Conservation (phyloP, 1,140 invertebrate species). For the Heliconius eleuchia region DNA sequence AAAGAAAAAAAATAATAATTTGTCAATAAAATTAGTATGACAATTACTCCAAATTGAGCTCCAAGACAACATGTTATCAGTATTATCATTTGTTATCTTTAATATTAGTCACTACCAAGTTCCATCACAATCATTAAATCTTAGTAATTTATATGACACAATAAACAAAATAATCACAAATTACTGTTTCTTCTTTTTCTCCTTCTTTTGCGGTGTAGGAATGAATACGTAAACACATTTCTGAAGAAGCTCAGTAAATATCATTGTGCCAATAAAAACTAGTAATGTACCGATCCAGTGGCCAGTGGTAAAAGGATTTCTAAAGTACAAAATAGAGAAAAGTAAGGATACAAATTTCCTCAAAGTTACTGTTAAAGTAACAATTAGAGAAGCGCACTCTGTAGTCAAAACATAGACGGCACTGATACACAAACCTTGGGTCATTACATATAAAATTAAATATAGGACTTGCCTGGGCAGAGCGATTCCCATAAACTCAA, state of each 20-base stretch:
- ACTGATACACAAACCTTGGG: conserved; percentile 97
- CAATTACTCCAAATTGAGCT: not conserved
- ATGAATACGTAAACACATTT: conserved; percentile 63
- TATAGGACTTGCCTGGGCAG: conserved; percentile 91
- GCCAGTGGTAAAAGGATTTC: conserved; percentile 94
- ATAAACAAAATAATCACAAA: not conserved
- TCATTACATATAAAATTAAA: conserved; percentile 92
- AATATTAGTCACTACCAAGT: not conserved
- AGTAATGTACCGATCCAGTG: conserved; percentile 96
- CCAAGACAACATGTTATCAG: not conserved
- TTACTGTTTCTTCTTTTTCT: conserved; percentile 18
- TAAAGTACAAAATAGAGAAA: conserved; percentile 97
- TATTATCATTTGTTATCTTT: not conserved
- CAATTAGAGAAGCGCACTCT: conserved; percentile 95
- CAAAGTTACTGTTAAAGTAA: conserved; percentile 97
- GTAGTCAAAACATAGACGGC: conserved; percentile 97
- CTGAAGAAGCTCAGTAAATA: conserved; percentile 92
- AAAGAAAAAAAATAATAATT: not conserved
- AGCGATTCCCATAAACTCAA: conserved; percentile 76
- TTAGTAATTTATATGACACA: too few species aligned
- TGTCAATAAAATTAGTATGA: not conserved
- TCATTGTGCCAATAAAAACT: conserved; percentile 96
- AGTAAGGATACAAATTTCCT: conserved; percentile 97
- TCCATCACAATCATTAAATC: too few species aligned
- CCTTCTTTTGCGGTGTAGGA: conserved; percentile 37